Percentiles rank a stretch among this genome's conserved stretches.
phyloP scores from a whole-genome alignment of 53 echinoderm and acorn worm genomes.

The Temnopleurus reevesii region DNA sequence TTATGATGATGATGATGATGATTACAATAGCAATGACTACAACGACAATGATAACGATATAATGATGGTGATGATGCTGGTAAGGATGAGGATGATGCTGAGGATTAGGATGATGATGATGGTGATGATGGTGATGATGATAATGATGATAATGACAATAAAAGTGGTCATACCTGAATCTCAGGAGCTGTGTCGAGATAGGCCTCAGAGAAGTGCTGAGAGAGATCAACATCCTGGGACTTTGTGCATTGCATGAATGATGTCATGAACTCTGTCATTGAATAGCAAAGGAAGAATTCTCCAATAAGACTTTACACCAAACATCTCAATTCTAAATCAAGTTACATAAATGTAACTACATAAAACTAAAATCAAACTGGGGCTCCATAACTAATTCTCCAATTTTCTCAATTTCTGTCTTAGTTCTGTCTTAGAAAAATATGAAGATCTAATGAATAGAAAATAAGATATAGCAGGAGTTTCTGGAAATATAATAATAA shows the following conservation, averaged over 20 bases:
- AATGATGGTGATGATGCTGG: not conserved
- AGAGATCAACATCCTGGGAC: constrained; percentile 77
- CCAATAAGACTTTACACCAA: too few species aligned
- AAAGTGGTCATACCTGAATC: not conserved
- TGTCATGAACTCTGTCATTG: constrained; percentile 66
- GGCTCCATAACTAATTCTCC: too few species aligned
- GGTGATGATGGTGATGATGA: constrained; percentile 17
- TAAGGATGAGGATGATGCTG: constrained; percentile 31
- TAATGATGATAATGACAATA: not conserved
- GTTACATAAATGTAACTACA: too few species aligned
- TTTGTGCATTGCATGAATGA: constrained; percentile 78
- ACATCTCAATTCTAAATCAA: too few species aligned
- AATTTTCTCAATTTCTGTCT: too few species aligned
- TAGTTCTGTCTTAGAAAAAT: too few species aligned
- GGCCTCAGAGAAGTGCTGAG: constrained; percentile 65
- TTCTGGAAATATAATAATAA: too few species aligned
- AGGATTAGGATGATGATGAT: constrained; percentile 45
- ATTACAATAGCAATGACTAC: constrained; percentile 30
- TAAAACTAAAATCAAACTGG: too few species aligned
- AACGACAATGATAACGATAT: constrained; percentile 41
- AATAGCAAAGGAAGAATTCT: not conserved
- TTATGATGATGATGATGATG: constrained; percentile 34
- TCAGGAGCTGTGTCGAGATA: constrained; percentile 73
- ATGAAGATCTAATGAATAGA: too few species aligned
- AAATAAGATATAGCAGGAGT: too few species aligned